These are phyloP conservation scores for Stegastes partitus DNA, from an alignment of 2,113 vertebrate species.

Conservation along the genomic window DNA sequence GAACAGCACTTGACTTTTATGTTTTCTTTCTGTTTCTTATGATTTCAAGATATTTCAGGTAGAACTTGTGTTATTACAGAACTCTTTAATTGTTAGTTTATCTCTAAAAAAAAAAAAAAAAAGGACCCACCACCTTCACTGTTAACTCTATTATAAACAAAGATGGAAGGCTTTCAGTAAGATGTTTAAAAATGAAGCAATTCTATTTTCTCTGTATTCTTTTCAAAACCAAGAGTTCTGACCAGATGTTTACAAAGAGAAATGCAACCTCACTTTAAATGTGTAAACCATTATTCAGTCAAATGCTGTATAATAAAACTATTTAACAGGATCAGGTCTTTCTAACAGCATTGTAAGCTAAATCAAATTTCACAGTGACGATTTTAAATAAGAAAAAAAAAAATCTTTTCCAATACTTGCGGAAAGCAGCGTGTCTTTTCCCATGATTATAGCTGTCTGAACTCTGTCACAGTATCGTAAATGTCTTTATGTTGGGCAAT, in stretches of 20 bases:
- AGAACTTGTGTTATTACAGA: constrained; percentile 1
- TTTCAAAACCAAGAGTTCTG: constrained; percentile 31
- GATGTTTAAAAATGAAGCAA: constrained; percentile 8
- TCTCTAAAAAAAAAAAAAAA: neutral
- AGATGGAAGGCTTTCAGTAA: neutral
- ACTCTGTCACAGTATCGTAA: constrained; percentile 30
- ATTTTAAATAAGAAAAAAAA: constrained; percentile 14
- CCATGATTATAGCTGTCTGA: constrained; percentile 6
- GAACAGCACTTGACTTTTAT: constrained; percentile 41
- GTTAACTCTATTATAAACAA: neutral
- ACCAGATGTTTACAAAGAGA: constrained; percentile 40
- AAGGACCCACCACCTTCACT: neutral
- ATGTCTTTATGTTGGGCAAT: constrained; percentile 20
- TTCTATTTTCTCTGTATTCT: constrained; percentile 21
- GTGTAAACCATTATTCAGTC: neutral
- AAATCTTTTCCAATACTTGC: neutral
- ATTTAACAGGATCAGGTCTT: constrained; percentile 5
- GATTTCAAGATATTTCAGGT: constrained; percentile 27
- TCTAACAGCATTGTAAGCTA: neutral
- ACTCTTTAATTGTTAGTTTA: neutral
- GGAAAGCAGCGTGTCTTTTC: neutral
- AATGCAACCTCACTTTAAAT: constrained; percentile 27
- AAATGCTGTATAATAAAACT: constrained; percentile 10
- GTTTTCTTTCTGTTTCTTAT: constrained; percentile 11
- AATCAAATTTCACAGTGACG: neutral